A percentile compares a stretch with the other conserved stretches of the same genome.
Conservation (phyloP, 2,888 invertebrate genomes). For the Perdita meconis region DNA sequence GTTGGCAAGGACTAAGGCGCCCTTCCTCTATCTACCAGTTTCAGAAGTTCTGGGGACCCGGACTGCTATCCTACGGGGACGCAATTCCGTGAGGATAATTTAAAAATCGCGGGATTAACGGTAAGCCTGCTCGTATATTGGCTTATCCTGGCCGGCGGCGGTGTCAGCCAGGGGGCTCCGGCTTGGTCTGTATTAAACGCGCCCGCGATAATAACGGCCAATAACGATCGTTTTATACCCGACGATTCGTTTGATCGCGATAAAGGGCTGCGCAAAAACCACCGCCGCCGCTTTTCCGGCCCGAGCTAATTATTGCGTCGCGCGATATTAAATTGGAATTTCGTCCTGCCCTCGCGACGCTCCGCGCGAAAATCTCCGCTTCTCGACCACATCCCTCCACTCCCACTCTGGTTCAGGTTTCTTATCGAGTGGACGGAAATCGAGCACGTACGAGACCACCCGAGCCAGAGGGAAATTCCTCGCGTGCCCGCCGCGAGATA, state of each 20-base stretch:
- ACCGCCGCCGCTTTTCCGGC: slow-evolving; percentile 3
- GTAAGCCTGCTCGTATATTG: slow-evolving; percentile 61
- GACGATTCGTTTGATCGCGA: slow-evolving; percentile 53
- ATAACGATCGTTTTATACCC: slow-evolving; percentile 52
- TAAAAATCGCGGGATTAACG: slow-evolving; percentile 74
- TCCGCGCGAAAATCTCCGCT: slow-evolving; percentile 26
- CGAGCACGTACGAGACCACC: slow-evolving; percentile 50
- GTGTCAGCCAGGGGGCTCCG: slow-evolving; percentile 45
- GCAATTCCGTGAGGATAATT: slow-evolving; percentile 69
- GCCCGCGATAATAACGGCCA: slow-evolving; percentile 50
- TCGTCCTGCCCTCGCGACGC: slow-evolving; percentile 4
- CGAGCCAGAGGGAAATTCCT: slow-evolving; percentile 41
- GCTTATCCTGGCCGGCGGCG: slow-evolving; percentile 53
- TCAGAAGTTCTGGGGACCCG: slow-evolving; percentile 65
- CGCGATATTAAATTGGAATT: slow-evolving; percentile 52
- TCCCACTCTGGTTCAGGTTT: no score
- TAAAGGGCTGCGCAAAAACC: slow-evolving; percentile 32
- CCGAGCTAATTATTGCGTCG: slow-evolving; percentile 43
- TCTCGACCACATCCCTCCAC: neutral
- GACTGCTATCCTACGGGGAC: slow-evolving; percentile 63
- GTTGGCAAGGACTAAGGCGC: slow-evolving; percentile 70
- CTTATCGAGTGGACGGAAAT: slow-evolving; percentile 20
- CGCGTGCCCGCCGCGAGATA: slow-evolving; percentile 41
- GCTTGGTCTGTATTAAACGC: slow-evolving; percentile 44
- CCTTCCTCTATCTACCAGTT: slow-evolving; percentile 74